These are phyloP conservation scores for Oscheius sp. DNA, from an alignment of 2,888 invertebrate species.

Conservation along the genomic window DNA sequence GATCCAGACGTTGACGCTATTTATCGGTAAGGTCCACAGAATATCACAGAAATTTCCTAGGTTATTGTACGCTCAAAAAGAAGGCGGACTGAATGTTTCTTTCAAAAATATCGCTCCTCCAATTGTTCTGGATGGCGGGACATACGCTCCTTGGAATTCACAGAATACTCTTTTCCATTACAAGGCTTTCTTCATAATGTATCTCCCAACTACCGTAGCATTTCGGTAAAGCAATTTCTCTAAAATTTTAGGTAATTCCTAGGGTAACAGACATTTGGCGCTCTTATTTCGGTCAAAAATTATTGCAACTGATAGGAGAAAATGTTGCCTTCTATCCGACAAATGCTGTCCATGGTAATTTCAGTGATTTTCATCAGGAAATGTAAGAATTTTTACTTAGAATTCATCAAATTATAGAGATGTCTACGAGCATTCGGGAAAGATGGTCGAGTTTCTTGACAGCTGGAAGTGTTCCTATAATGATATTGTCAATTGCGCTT, in stretches of 20 bases:
- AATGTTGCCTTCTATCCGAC: slow-evolving; percentile 50
- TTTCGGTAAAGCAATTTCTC: slow-evolving; percentile 31
- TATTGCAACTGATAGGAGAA: slow-evolving; percentile 50
- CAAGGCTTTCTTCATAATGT: slow-evolving; percentile 52
- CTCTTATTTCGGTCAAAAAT: slow-evolving; percentile 50
- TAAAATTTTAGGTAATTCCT: neutral
- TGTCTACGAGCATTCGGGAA: slow-evolving; percentile 7
- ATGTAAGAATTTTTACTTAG: neutral
- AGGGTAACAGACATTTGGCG: slow-evolving; percentile 58
- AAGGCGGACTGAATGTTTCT: slow-evolving; percentile 40
- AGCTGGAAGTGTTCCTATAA: neutral
- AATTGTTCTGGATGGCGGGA: slow-evolving; percentile 41
- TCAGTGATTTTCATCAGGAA: slow-evolving; percentile 54
- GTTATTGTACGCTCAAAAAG: slow-evolving; percentile 45
- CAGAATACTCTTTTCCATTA: slow-evolving; percentile 58
- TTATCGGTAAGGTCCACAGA: neutral
- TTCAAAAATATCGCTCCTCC: slow-evolving; percentile 55
- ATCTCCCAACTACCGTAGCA: slow-evolving; percentile 54
- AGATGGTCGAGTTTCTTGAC: slow-evolving; percentile 9
- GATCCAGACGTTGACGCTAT: slow-evolving; percentile 9
- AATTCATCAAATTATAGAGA: slow-evolving; percentile 18
- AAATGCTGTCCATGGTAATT: slow-evolving; percentile 54
- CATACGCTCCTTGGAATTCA: slow-evolving; percentile 58
- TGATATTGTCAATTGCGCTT: neutral
- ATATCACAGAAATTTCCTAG: slow-evolving; percentile 26